Percentiles rank a stretch among this genome's conserved stretches.
Conservation (phyloP, 1,140 invertebrate species). For the Pseudoatta argentina region DNA sequence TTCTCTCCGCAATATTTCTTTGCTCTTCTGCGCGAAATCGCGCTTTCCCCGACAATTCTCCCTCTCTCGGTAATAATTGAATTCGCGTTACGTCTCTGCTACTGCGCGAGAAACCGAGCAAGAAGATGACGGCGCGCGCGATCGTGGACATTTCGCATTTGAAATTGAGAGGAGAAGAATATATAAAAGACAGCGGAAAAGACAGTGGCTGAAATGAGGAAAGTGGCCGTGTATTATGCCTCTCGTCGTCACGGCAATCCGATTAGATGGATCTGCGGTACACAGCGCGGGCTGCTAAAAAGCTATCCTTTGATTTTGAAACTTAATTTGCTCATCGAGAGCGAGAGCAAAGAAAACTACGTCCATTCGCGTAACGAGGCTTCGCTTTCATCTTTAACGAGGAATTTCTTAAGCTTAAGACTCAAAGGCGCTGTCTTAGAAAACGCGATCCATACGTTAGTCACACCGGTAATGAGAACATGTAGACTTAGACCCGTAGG, state of each 20-base stretch:
- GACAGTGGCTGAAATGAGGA: background rate
- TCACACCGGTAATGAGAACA: background rate
- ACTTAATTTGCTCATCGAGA: conserved; percentile 46
- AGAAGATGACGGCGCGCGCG: background rate
- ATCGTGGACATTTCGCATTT: conserved; percentile 51
- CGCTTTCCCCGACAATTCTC: conserved; percentile 51
- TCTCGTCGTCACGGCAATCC: conserved; percentile 19
- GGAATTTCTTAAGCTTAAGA: conserved; percentile 1
- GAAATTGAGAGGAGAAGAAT: conserved; percentile 53
- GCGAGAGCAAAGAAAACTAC: conserved; percentile 48
- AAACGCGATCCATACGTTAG: background rate
- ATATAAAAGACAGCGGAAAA: background rate
- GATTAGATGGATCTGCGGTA: conserved; percentile 44
- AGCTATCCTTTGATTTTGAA: conserved; percentile 52
- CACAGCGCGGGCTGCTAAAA: background rate
- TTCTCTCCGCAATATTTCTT: conserved; percentile 61
- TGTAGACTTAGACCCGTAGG: background rate
- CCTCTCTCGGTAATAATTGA: conserved; percentile 72
- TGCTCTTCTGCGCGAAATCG: conserved; percentile 21
- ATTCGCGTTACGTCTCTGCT: conserved; percentile 70
- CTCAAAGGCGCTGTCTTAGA: background rate
- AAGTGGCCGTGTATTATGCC: conserved; percentile 21
- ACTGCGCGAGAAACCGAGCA: conserved; percentile 32
- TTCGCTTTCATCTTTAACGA: conserved; percentile 7
- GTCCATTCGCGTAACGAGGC: conserved; percentile 23